Evolutionary conservation across 2,888 invertebrate species (phyloP).

Genomic region (Octonoba sinensis): DNA sequence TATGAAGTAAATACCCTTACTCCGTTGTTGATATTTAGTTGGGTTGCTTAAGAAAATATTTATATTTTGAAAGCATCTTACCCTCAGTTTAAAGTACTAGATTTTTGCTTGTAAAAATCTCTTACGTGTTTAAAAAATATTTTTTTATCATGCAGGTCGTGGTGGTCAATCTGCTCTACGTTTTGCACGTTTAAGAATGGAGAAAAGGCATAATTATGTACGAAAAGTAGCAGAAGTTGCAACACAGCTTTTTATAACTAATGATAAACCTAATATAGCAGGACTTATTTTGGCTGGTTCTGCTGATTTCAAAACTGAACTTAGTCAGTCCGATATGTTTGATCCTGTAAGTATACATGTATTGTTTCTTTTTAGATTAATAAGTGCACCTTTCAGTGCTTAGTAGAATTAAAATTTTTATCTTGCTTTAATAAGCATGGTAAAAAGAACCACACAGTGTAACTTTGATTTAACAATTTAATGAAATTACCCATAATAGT

Average conservation of each 20-base stretch:
- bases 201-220: slow-evolving; percentile 99
- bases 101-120: not conserved
- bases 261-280: slow-evolving; percentile 97
- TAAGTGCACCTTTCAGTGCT: slow-evolving; percentile 31
- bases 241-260: slow-evolving; percentile 95
- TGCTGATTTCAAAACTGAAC: slow-evolving; percentile 99
- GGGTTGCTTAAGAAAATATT: too few relatives aligned
- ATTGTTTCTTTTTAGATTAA: slow-evolving; percentile 9
- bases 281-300: slow-evolving; percentile 98
- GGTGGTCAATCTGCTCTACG: slow-evolving; percentile 99
- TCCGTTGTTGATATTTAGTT: too few relatives aligned
- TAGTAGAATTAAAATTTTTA: not conserved
- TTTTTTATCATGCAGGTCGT: slow-evolving; percentile 76
- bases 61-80: too few relatives aligned
- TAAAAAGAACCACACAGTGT: too few relatives aligned
- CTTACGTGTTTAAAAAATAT: not conserved
- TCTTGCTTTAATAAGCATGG: too few relatives aligned
- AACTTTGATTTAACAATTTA: too few relatives aligned
- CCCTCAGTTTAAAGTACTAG: too few relatives aligned
- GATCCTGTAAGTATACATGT: slow-evolving; percentile 84
- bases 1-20: too few relatives aligned
- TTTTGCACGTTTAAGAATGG: slow-evolving; percentile 99
- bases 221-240: slow-evolving; percentile 98
- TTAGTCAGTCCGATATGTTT: slow-evolving; percentile 99
- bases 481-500: too few relatives aligned